Percentiles rank a stretch among this genome's conserved stretches.
phyloP scores from a whole-genome alignment of 2,888 invertebrate genomes.

The Pyrochroa serraticornis region DNA sequence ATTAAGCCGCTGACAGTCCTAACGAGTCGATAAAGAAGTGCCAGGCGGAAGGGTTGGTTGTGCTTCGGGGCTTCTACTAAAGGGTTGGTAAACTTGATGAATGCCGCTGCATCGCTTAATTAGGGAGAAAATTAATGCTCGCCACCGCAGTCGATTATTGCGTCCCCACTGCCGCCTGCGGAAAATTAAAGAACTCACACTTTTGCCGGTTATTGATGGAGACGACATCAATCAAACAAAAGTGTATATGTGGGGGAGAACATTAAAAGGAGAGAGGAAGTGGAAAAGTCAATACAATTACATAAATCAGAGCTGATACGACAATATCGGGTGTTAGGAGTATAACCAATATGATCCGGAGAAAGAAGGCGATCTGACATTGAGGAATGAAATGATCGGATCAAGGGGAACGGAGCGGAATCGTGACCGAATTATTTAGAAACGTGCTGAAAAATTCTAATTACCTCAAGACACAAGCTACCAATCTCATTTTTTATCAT shows the following conservation, averaged over 20 bases:
- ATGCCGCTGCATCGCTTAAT: conserved; percentile 53
- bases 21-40: conserved; percentile 58
- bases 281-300: conserved; percentile 56
- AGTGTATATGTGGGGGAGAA: conserved; percentile 32
- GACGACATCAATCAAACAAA: conserved; percentile 46
- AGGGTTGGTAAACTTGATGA: conserved; percentile 48
- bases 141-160: conserved; percentile 19
- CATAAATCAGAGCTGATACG: conserved; percentile 56
- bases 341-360: conserved; percentile 54
- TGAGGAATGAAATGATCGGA: conserved; percentile 40
- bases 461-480: neutral
- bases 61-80: conserved; percentile 36
- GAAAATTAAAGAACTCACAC: neutral
- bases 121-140: conserved; percentile 57
- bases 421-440: conserved; percentile 47
- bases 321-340: conserved; percentile 55
- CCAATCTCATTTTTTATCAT: neutral
- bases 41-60: conserved; percentile 48
- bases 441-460: conserved; percentile 36
- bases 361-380: conserved; percentile 44
- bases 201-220: neutral
- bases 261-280: conserved; percentile 40
- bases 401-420: conserved; percentile 36
- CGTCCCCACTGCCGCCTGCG: neutral
- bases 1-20: conserved; percentile 56